Evolutionary conservation across 2,888 invertebrate genomes (phyloP).

Genomic region (Chymomyza amoena): DNA sequence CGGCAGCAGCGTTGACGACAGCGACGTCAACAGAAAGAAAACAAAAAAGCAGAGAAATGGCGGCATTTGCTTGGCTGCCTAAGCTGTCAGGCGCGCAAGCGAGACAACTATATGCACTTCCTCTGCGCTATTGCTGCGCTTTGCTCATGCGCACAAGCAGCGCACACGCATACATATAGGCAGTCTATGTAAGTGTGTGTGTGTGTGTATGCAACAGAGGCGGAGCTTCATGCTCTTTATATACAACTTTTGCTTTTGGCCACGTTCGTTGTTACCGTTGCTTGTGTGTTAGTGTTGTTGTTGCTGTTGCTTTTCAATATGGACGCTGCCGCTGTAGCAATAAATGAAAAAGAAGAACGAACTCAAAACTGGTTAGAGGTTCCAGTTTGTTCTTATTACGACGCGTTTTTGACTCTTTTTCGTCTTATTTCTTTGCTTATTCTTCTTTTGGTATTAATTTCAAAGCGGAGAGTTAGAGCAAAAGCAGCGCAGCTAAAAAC

Average conservation of each 20-base stretch:
- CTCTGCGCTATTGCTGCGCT: conserved; percentile 24
- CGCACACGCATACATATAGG: neutral
- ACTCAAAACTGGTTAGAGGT: conserved; percentile 37
- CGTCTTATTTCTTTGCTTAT: neutral
- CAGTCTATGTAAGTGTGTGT: neutral
- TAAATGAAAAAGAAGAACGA: conserved; percentile 12
- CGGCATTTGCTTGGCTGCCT: conserved; percentile 27
- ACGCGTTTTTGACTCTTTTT: conserved; percentile 31
- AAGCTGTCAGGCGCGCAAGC: conserved; percentile 36
- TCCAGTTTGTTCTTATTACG: conserved; percentile 42
- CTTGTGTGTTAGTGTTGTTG: conserved; percentile 10
- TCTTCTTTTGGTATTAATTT: neutral
- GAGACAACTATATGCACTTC: conserved; percentile 46
- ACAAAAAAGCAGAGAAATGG: conserved; percentile 54
- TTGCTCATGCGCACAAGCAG: conserved; percentile 46
- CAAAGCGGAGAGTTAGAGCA: neutral
- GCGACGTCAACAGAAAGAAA: conserved; percentile 28
- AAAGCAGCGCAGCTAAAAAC: conserved; percentile 12
- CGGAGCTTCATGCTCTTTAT: conserved; percentile 50
- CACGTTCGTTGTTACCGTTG: conserved; percentile 12
- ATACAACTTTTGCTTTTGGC: conserved; percentile 26
- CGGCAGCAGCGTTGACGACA: conserved; percentile 16
- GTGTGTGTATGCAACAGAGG: conserved; percentile 33
- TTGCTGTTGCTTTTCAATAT: conserved; percentile 28
- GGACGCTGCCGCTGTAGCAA: conserved; percentile 39